Evolutionary conservation across 2,797 vertebrate genomes (phyloP), one percentile per base, ranked within the genome.

Genomic region (Mastacembelus armatus): DNA sequence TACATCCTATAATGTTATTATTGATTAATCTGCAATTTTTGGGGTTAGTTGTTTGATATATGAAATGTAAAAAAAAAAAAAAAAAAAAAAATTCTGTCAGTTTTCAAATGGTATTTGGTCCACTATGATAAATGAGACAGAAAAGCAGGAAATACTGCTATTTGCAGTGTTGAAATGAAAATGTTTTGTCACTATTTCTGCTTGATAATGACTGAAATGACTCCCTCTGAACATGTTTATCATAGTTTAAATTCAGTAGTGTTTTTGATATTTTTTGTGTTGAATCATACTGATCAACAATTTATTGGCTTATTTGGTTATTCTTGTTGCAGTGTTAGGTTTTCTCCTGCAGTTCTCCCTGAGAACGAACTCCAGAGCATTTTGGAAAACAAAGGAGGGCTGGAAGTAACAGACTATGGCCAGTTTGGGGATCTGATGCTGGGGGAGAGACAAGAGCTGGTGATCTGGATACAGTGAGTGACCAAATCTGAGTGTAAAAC

Each of bases 391-490:
- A 98, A 96, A 90, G 95, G 86, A 36, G 95, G 89, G 0, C 36
- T 99, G 38, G 88, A 94, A 51, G 87, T 99, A 33, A 92, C 95
- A 2, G 89, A 86, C 49, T 89, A 89, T 39, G 95, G 93, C 24
- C 29, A 94, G 40, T 97, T 98, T 85, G 96, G 95, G 54, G 84
- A 90, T 8, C 48, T 98, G 54, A 90, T 93, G 66, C 89, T 94
- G 3, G 96, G 95, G 7, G 90, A 92, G 29, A 90, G 69, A 63
- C 86, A 71, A 74, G 78, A 86, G 38, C 63, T 97, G 77, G 83
- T 91, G 35, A 4, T 99, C 58, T 96, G 94, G 90, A 95, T 99
- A 75, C 94, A 96, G 98, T 99, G 77, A 96, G 96, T 92, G 24
- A 51, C 22, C 32, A 45, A 24, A 61, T 45, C 0, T 6, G 3